Evolutionary conservation across 2,797 vertebrate genomes (phyloP), one percentile per base, ranked within the genome.

Genomic region (Tachyglossus aculeatus): DNA sequence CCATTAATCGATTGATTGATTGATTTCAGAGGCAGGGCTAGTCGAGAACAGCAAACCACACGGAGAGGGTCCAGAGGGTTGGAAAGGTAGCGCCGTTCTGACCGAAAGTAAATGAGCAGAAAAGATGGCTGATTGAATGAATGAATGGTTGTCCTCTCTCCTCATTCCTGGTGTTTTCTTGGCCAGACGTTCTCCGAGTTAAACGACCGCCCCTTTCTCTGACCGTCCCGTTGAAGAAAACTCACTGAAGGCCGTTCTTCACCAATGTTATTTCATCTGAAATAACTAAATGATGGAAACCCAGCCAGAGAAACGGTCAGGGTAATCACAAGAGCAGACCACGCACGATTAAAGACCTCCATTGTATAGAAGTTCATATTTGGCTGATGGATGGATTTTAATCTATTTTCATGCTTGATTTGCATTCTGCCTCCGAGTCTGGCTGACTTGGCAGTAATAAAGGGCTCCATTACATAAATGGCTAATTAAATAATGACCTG

Each of bases 261-360:
- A 67, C 57, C 57, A 81, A 45, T 68, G 60, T 74, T 84, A 76
- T 84, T 88, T 80, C 9, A 82, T 86, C 77, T 86, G 60, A 81
- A 76, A 79, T 60, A 25, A 80, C 80, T 34, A 81, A 45, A 75
- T 79, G 68, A 47, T 81, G 91, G 78, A 90, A 64, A 60, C 33
- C 47, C 65, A 40, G 73, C 75, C 84, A 88, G 80, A 84, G 70
- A 85, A 34, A 74, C 56, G 82, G 52, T 77, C 55, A 84, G 62
- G 59, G 56, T 78, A 86, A 88, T 82, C 29, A 63, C 37, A 76
- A 58, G 37, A 71, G 33, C 76, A 84, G 80, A 64, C 44, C 44
- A 70, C 40, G 76, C 82, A 67, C 13, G 59, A 80, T 74, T 78
- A 54, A 15, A 24, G 67, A 62, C 50, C 33, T 74, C n/a, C 76